These are phyloP conservation scores for Salmo trutta DNA, from an alignment of 2,797 vertebrate genomes.

Conservation along the genomic window DNA sequence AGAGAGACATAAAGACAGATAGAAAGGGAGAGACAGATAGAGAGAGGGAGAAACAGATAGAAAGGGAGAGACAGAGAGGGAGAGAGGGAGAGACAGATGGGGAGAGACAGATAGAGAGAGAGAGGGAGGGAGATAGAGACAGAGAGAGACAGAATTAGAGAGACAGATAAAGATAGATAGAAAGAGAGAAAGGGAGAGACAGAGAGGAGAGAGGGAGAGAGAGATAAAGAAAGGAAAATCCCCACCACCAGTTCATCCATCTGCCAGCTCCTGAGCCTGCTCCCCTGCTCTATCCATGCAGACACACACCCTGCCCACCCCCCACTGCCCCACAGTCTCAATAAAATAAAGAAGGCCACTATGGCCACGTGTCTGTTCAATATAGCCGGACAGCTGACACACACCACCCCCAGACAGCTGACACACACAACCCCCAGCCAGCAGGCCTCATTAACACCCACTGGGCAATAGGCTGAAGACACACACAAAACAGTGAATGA, in stretches of 20 bases:
- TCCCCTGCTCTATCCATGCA: conserved; percentile 48
- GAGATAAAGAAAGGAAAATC: conserved; percentile 34
- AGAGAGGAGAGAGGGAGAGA: neutral
- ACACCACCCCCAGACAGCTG: conserved; percentile 53
- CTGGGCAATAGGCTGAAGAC: neutral
- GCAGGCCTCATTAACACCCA: conserved; percentile 11
- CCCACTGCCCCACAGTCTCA: conserved; percentile 27
- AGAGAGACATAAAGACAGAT: neutral
- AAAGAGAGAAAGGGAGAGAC: no score
- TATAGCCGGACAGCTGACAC: conserved; percentile 41
- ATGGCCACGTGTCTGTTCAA: conserved; percentile 54
- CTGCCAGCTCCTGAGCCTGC: conserved; percentile 46
- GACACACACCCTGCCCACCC: conserved; percentile 4
- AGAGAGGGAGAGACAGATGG: no score
- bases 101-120: neutral
- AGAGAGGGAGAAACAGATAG: neutral
- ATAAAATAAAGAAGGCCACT: conserved; percentile 54
- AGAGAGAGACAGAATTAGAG: neutral
- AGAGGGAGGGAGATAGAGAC: neutral
- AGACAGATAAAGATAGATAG: neutral
- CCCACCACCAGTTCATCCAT: conserved; percentile 41
- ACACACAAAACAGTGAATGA: neutral
- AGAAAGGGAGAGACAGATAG: neutral
- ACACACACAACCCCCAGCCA: conserved; percentile 46
- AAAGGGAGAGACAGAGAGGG: conserved; percentile 26